A percentile compares a stretch with the other conserved stretches of the same genome.
phyloP scores from a whole-genome alignment of 2,797 vertebrate genomes.

The Apodemus agrarius region DNA sequence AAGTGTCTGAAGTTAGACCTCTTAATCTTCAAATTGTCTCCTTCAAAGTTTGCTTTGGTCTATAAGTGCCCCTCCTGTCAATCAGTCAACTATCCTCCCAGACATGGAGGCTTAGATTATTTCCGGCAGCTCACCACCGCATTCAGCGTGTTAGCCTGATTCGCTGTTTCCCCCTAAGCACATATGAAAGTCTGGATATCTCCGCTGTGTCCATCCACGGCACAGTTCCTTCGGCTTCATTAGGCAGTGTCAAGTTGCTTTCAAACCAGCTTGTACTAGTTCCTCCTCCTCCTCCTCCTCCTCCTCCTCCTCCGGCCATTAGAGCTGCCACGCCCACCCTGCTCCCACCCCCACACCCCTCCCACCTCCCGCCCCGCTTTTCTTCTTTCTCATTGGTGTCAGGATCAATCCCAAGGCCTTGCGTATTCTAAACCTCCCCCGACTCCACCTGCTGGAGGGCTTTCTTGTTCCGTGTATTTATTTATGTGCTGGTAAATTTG shows the following conservation, averaged over 20 bases:
- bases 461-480: neutral
- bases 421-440: neutral
- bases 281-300: neutral
- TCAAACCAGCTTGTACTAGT: neutral
- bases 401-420: neutral
- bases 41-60: neutral
- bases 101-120: neutral
- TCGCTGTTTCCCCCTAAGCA: neutral
- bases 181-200: neutral
- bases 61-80: neutral
- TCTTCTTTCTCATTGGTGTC: neutral
- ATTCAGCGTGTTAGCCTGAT: neutral
- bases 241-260: neutral
- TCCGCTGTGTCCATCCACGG: neutral
- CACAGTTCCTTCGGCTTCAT: neutral
- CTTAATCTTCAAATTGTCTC: conserved; percentile 12
- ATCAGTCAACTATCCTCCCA: neutral
- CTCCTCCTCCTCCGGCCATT: neutral
- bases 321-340: too few relatives aligned
- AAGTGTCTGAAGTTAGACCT: neutral
- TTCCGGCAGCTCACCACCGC: neutral
- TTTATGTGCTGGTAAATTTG: neutral
- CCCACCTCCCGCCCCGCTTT: rapidly evolving
- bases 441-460: neutral
- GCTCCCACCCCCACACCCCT: too few relatives aligned